Base-by-base conservation (phyloP, 2,888 invertebrate species). In the Pachycephus smyrnensis region DNA sequence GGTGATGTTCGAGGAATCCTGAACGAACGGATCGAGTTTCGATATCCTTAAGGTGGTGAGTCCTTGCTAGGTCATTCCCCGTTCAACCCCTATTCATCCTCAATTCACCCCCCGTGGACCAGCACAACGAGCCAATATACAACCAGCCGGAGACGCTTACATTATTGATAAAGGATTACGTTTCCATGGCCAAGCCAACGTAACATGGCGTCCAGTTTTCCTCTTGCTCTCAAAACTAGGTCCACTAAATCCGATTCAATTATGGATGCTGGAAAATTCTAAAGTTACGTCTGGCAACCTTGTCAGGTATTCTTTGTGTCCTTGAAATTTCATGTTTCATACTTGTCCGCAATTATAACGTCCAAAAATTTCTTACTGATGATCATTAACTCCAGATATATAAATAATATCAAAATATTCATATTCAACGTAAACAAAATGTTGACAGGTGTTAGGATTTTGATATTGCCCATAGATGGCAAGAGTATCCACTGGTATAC, bases 121-220 rank as follows among this genome's bases (percentile, higher is more conserved):
- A 23, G 55, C 55, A 55, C 55, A 55, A 55, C 55, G 55, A 9
- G 55, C 55, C 55, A 55, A 55, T 55, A 55, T 55, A 55, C 55
- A 55, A 23, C 23, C 55, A 55, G 9, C 55, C 55, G 15, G 71
- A 15, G 33, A 71, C 71, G 71, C 31, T 31, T 71, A 33, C 32
- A 71, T 71, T 71, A 71, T 71, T 71, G 71, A 71, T 71, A 71
- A 33, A 32, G 71, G 71, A 71, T 71, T 71, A 71, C 12, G 23
- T 55, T 23, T 55, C 55, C 23, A 23, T 55, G 55, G 23, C 23
- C 23, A 55, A 23, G 9, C 55, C 15, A 23, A 55, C 55, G 55
- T 23, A 55, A 23, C 23, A 23, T 2, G 40, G 9, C 40, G 55
- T 55, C 23, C 55, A 55, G 9, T 55, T 23, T 55, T 23, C 55